Conservation (phyloP, 2,888 invertebrate genomes). For the Watsonalla binaria region DNA sequence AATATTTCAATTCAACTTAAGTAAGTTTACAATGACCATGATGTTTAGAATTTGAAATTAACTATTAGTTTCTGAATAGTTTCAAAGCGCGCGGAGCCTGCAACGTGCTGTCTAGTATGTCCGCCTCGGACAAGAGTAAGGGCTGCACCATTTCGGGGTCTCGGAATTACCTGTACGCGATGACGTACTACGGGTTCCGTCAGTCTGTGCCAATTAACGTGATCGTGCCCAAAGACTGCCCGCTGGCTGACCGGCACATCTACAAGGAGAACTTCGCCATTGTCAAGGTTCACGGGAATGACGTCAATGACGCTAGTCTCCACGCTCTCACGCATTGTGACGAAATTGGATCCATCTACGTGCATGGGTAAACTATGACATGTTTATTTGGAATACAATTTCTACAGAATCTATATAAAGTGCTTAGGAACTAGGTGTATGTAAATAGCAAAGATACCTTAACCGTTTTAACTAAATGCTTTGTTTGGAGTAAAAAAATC, state of each 20-base stretch:
- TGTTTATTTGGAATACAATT: neutral
- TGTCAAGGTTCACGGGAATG: constrained; percentile 39
- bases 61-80: constrained; percentile 18
- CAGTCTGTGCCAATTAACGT: constrained; percentile 45
- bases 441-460: too few relatives aligned
- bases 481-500: too few relatives aligned
- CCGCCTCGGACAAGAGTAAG: constrained; percentile 33
- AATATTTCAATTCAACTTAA: neutral
- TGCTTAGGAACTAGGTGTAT: too few relatives aligned
- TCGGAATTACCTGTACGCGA: constrained; percentile 40
- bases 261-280: constrained; percentile 45
- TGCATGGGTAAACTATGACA: constrained; percentile 32
- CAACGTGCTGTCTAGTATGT: constrained; percentile 33
- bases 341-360: constrained; percentile 39
- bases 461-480: too few relatives aligned
- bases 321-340: constrained; percentile 39
- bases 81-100: constrained; percentile 48
- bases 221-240: constrained; percentile 38
- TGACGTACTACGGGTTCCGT: constrained; percentile 39
- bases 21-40: too few relatives aligned
- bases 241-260: constrained; percentile 34
- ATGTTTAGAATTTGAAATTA: neutral
- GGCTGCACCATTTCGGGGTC: constrained; percentile 44
- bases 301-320: constrained; percentile 38
- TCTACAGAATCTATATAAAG: too few relatives aligned